A percentile compares a stretch with the other conserved stretches of the same genome.
Evolutionary conservation across 2,113 vertebrate species (phyloP).

Genomic region (Megaceryle torquata): DNA sequence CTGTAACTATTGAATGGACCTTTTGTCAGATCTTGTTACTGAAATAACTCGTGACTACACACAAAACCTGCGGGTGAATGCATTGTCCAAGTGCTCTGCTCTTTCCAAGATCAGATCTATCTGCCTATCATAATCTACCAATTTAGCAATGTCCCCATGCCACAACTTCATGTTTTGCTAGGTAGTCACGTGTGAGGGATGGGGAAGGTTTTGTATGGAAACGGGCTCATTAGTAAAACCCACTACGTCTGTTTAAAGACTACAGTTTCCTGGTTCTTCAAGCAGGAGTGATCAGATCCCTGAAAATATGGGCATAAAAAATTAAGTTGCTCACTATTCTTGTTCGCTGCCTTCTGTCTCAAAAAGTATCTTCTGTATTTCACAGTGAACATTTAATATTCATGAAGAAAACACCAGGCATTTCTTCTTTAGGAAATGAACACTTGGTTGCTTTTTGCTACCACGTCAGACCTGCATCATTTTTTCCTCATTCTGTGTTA

Average conservation of each 20-base stretch:
- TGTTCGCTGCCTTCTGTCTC: not conserved
- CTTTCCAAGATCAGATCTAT: not conserved
- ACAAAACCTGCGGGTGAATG: not conserved
- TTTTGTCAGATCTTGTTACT: constrained; percentile 46
- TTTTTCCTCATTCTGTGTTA: not conserved
- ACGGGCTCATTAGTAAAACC: not conserved
- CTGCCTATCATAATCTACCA: not conserved
- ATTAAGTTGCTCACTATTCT: not conserved
- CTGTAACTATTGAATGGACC: constrained; percentile 27
- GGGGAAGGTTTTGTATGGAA: not conserved
- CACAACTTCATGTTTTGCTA: not conserved
- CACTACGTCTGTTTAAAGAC: not conserved
- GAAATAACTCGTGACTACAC: constrained; percentile 32
- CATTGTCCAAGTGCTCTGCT: not conserved
- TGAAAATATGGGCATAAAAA: not conserved
- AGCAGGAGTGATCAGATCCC: not conserved
- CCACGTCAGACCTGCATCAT: not conserved
- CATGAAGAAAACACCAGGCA: not conserved
- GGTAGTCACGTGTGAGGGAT: fast-evolving
- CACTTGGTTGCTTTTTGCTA: not conserved
- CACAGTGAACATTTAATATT: not conserved
- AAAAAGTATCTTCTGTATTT: not conserved
- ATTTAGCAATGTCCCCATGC: not conserved
- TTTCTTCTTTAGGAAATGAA: not conserved
- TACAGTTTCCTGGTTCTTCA: not conserved